These are phyloP conservation scores for Thamnophis elegans DNA, from an alignment of 2,797 vertebrate genomes.

Conservation along the genomic window DNA sequence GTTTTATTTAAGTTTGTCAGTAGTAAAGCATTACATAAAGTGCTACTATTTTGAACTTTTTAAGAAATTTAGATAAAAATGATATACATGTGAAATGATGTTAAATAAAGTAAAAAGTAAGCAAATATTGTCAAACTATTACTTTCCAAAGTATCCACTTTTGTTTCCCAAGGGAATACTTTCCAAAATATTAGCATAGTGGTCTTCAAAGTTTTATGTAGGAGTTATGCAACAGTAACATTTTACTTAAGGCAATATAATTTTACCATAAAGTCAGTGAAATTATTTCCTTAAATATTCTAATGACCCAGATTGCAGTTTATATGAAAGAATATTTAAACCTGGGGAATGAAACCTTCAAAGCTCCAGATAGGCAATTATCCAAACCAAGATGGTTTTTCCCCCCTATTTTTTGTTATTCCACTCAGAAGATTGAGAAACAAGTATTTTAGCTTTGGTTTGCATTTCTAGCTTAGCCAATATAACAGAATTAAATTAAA, in stretches of 20 bases:
- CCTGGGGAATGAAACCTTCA: not conserved
- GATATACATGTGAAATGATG: conserved; percentile 57
- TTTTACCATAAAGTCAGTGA: not conserved
- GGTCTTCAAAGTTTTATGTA: conserved; percentile 11
- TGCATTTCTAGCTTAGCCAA: conserved; percentile 15
- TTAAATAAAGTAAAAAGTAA: conserved; percentile 58
- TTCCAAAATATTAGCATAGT: conserved; percentile 5
- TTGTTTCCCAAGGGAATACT: not conserved
- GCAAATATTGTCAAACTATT: conserved; percentile 46
- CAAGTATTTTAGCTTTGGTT: conserved; percentile 9
- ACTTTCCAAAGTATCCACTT: conserved; percentile 5
- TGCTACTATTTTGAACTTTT: conserved; percentile 73
- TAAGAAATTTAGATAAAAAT: conserved; percentile 54
- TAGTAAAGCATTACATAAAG: conserved; percentile 79
- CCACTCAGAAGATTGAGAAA: conserved; percentile 19
- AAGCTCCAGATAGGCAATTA: not conserved
- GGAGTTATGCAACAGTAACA: conserved; percentile 7
- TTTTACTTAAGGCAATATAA: conserved; percentile 18
- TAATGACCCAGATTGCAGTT: not conserved
- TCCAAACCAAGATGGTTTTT: conserved; percentile 15
- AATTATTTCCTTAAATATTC: not conserved
- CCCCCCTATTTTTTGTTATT: not conserved
- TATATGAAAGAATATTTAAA: not conserved
- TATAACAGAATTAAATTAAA: conserved; percentile 29
- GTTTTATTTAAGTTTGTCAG: conserved; percentile 67